Evolutionary conservation across 1,140 invertebrate species (phyloP).

Genomic region (Rhizoglyphus robini): DNA sequence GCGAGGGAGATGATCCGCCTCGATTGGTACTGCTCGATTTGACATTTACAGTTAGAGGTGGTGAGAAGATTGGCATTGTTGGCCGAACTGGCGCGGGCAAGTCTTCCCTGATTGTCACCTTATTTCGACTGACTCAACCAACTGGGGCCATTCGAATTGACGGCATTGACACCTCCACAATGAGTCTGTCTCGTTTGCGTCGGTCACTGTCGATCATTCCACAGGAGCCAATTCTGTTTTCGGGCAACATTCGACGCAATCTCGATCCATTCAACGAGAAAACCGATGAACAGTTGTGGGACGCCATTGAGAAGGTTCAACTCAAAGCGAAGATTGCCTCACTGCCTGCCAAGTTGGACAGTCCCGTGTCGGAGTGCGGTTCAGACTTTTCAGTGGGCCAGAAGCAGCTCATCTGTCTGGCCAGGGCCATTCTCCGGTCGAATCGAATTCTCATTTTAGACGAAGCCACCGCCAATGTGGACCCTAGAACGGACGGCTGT

Average conservation of each 20-base stretch:
- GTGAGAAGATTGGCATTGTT: constrained; percentile 34
- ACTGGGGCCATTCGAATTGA: constrained; percentile 39
- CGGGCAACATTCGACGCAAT: no score
- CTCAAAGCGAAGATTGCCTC: constrained; percentile 51
- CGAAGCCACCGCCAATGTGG: constrained; percentile 35
- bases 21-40: constrained; percentile 52
- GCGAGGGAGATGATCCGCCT: constrained; percentile 47
- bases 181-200: constrained; percentile 39
- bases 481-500: no score
- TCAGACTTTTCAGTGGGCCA: no score
- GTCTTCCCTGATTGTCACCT: no score
- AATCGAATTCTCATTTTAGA: constrained; percentile 34
- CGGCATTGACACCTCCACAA: constrained; percentile 35
- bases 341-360: constrained; percentile 39
- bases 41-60: constrained; percentile 37
- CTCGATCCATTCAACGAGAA: constrained; percentile 65
- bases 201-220: no score
- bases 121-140: constrained; percentile 33
- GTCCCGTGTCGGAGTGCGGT: no score
- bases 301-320: constrained; percentile 56
- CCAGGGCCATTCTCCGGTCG: constrained; percentile 31
- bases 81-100: no score
- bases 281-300: constrained; percentile 49
- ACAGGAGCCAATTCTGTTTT: constrained; percentile 60
- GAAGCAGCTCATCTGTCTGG: constrained; percentile 35